phyloP scores from a whole-genome alignment of 1,140 invertebrate genomes.

The Temnothorax curvispinosus region DNA sequence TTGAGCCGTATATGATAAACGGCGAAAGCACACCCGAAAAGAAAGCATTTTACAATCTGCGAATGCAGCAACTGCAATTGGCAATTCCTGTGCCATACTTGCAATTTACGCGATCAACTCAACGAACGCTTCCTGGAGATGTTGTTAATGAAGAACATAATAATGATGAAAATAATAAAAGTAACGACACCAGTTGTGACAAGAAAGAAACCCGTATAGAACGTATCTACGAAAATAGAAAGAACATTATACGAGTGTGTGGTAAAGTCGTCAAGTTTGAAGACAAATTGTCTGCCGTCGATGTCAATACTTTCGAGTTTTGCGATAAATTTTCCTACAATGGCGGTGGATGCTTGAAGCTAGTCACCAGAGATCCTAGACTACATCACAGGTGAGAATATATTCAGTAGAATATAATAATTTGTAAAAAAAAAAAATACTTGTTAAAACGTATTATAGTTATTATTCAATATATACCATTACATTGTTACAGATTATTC shows the following conservation, averaged over 20 bases:
- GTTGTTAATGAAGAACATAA: background rate
- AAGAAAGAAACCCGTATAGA: constrained; percentile 51
- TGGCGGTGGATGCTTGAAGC: constrained; percentile 82
- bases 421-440: background rate
- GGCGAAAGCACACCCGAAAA: constrained; percentile 31
- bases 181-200: background rate
- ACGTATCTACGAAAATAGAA: constrained; percentile 78
- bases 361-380: constrained; percentile 74
- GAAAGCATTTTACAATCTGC: constrained; percentile 80
- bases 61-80: constrained; percentile 79
- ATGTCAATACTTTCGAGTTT: constrained; percentile 77
- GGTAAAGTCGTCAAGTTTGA: constrained; percentile 74
- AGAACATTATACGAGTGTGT: constrained; percentile 75
- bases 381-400: constrained; percentile 79
- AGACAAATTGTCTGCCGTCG: constrained; percentile 61
- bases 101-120: constrained; percentile 69
- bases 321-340: constrained; percentile 78
- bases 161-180: background rate
- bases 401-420: background rate
- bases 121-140: background rate
- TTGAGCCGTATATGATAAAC: background rate
- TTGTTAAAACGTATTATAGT: no score
- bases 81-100: constrained; percentile 74
- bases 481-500: constrained; percentile 76
- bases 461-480: no score